Percentiles rank a stretch among this genome's conserved stretches.
phyloP scores from a whole-genome alignment of 2,797 vertebrate genomes.

The Sphenopsis melanotis region DNA sequence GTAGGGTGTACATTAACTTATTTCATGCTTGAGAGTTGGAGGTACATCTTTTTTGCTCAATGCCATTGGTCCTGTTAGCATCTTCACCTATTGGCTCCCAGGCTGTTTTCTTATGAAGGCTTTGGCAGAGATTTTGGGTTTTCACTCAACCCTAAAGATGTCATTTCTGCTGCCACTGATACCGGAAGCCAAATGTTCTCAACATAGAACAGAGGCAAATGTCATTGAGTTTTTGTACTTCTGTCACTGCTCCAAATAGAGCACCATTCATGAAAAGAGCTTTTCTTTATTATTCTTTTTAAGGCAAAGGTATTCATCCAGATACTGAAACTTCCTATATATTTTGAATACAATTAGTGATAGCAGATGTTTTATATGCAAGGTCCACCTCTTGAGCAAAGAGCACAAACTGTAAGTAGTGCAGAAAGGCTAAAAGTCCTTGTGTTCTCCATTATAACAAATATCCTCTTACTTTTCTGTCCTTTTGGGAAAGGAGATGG shows the following conservation, averaged over 20 bases:
- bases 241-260: background rate
- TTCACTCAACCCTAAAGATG: background rate
- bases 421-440: background rate
- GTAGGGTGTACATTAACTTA: background rate
- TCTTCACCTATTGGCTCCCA: background rate
- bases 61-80: background rate
- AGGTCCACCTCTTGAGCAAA: background rate
- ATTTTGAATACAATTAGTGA: background rate
- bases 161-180: background rate
- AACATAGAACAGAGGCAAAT: rapidly evolving
- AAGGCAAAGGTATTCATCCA: background rate
- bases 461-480: background rate
- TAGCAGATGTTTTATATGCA: background rate
- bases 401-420: background rate
- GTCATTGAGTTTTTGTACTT: background rate
- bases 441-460: background rate
- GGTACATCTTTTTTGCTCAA: rapidly evolving
- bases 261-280: background rate
- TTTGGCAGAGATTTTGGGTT: background rate
- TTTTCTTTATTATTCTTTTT: background rate
- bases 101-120: background rate
- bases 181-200: background rate
- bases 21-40: background rate
- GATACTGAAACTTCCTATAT: background rate
- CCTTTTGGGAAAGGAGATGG: background rate